Evolutionary conservation across 2,888 invertebrate species (phyloP).

Genomic region (Acholoe squamosa): DNA sequence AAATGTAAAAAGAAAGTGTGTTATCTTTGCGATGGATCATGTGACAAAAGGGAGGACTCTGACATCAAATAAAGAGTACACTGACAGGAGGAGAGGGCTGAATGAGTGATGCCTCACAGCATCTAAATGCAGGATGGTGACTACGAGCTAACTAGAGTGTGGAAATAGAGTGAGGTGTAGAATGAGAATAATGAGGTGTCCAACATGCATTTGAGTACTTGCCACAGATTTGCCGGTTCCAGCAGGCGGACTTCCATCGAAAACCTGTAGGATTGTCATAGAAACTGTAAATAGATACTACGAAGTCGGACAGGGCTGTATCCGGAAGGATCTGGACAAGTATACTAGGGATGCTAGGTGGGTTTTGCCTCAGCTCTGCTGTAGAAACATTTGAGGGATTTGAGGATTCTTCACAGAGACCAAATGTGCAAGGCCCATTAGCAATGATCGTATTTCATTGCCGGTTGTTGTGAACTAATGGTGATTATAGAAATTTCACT

Average conservation of each 20-base stretch:
- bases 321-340: not conserved
- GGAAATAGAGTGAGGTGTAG: not conserved
- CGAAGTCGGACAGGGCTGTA: not conserved
- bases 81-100: not conserved
- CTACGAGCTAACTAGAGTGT: conserved; percentile 32
- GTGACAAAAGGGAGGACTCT: not conserved
- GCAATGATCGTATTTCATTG: too few species aligned
- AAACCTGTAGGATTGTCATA: conserved; percentile 40
- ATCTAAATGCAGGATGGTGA: conserved; percentile 31
- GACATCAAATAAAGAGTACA: not conserved
- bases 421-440: too few species aligned
- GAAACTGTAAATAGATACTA: not conserved
- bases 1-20: not conserved
- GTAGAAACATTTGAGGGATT: too few species aligned
- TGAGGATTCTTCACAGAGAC: too few species aligned
- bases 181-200: conserved; percentile 7
- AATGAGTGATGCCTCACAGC: not conserved
- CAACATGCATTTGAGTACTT: conserved; percentile 53
- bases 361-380: too few species aligned
- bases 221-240: not conserved
- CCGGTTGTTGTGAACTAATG: too few species aligned
- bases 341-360: too few species aligned
- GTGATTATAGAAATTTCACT: too few species aligned
- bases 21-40: not conserved
- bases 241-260: not conserved